Conservation (phyloP, 2,888 invertebrate genomes). For the Drosophila emarginata region DNA sequence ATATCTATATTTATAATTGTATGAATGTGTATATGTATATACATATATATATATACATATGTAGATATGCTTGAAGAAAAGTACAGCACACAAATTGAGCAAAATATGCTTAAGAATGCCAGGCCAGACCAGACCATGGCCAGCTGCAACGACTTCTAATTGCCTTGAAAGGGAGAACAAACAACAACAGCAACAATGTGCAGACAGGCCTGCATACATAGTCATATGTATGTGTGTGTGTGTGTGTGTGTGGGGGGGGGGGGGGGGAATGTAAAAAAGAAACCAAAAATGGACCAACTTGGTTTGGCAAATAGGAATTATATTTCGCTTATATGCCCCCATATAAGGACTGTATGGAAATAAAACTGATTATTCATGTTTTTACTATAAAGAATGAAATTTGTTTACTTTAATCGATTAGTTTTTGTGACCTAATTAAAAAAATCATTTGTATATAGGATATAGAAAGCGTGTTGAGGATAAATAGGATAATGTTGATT, state of each 20-base stretch:
- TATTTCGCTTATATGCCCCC: slow-evolving; percentile 30
- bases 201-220: slow-evolving; percentile 51
- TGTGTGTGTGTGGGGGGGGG: slow-evolving; percentile 15
- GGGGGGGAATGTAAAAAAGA: slow-evolving; percentile 42
- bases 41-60: neutral
- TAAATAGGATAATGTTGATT: too few relatives aligned
- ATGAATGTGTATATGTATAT: neutral
- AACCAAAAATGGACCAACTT: slow-evolving; percentile 74
- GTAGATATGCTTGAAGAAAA: slow-evolving; percentile 29
- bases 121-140: slow-evolving; percentile 23
- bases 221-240: neutral
- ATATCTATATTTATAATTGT: neutral
- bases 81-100: slow-evolving; percentile 73
- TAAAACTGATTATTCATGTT: neutral
- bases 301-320: slow-evolving; percentile 62
- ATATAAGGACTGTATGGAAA: neutral
- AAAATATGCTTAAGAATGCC: slow-evolving; percentile 65
- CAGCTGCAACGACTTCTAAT: slow-evolving; percentile 48
- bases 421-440: too few relatives aligned
- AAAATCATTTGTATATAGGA: too few relatives aligned
- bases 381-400: neutral
- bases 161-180: slow-evolving; percentile 34
- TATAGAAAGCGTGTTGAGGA: too few relatives aligned
- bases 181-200: slow-evolving; percentile 36
- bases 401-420: too few relatives aligned